These are phyloP conservation scores for Andrena minutula DNA, from an alignment of 2,888 invertebrate genomes.

Conservation along the genomic window DNA sequence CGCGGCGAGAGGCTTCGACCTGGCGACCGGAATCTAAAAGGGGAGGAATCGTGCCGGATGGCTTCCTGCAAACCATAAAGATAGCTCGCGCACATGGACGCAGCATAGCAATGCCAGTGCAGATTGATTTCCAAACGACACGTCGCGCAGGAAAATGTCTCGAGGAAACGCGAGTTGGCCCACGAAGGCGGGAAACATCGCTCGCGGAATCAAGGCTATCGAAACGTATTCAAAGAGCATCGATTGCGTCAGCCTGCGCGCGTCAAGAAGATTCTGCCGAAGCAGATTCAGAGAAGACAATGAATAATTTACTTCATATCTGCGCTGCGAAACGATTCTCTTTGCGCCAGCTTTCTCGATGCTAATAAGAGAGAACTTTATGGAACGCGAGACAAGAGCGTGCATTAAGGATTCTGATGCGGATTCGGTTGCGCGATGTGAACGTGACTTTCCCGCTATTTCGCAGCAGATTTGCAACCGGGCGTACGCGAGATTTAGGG, in stretches of 20 bases:
- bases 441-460: background rate
- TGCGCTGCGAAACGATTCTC: background rate
- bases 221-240: constrained; percentile 9
- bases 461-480: background rate
- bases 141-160: background rate
- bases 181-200: background rate
- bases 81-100: background rate
- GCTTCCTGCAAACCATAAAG: background rate
- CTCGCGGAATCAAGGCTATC: background rate
- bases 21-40: constrained; percentile 14
- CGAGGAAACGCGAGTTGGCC: constrained; percentile 3
- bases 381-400: background rate
- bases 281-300: background rate
- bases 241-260: constrained; percentile 3
- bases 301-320: background rate
- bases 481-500: background rate
- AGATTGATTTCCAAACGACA: constrained; percentile 30
- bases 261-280: constrained; percentile 1
- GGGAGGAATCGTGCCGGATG: background rate
- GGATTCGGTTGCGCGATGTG: background rate
- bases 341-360: background rate
- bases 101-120: background rate
- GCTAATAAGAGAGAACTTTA: background rate
- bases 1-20: background rate
- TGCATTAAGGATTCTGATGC: too few species aligned